A percentile compares a stretch with the other conserved stretches of the same genome.
These are phyloP conservation scores for Dicrostonyx torquatus DNA, from an alignment of 2,797 vertebrate genomes.

Conservation along the genomic window DNA sequence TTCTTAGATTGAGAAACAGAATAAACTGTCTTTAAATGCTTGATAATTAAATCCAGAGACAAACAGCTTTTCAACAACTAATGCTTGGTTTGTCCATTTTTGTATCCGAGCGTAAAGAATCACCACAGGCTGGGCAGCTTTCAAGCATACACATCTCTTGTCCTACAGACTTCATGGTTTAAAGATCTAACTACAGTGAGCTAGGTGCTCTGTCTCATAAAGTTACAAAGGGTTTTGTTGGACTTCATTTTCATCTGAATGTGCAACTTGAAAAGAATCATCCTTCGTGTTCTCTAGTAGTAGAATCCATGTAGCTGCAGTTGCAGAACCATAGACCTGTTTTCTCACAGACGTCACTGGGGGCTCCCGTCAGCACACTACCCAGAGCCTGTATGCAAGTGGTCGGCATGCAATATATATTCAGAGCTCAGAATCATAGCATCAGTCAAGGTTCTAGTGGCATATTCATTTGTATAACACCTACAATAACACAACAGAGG, in stretches of 20 bases:
- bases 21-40: background rate
- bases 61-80: slow-evolving; percentile 2
- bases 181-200: background rate
- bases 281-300: background rate
- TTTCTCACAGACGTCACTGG: background rate
- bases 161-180: background rate
- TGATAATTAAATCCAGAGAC: background rate
- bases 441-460: background rate
- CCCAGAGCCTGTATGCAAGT: background rate
- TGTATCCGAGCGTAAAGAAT: background rate
- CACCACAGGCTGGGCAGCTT: background rate
- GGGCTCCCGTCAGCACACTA: background rate
- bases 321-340: background rate
- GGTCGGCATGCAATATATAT: background rate
- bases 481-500: background rate
- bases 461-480: background rate
- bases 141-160: background rate
- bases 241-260: background rate
- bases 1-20: background rate
- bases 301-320: background rate
- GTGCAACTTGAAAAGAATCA: background rate
- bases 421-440: background rate
- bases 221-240: background rate
- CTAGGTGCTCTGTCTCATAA: background rate
- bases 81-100: background rate